Base-by-base conservation (phyloP, 2,888 invertebrate genomes). In the Pantelozetes paolii region DNA sequence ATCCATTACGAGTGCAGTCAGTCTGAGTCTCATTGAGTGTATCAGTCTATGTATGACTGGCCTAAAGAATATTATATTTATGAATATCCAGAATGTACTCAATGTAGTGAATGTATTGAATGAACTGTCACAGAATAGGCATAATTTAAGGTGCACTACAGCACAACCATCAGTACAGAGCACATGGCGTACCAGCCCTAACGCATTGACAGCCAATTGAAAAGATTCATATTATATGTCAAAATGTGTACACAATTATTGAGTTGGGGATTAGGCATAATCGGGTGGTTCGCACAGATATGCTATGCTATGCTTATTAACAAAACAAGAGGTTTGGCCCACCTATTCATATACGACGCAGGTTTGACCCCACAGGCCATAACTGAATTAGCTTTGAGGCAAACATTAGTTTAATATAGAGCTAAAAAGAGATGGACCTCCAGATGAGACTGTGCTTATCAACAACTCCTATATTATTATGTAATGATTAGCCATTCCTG, bases 141-240 rank as follows among this genome's bases (percentile, higher is more conserved):
- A 62, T 62, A 62, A 62, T 30, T 62, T 62, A 62, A 62, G 32
- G 62, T 57, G 15, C 2, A 57, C 57, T 57, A 23, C 23, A 28
- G 18, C 15, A 3, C 9, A 45, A 18, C 18, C 2, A 6, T 15
- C 45, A 45, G 2, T 23, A 54, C 54, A 54, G 54, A 2, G 26
- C 90, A 79, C 89, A 90, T 1, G 87, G 88, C n/a, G 86, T 92
- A 74, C 83, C 91, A 59, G 88, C 90, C 78, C 86, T 92, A 62
- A 62, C 18, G 32, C 62, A 62, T 62, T 62, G 62, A 62, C 62
- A 62, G 62, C 62, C 62, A 62, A 62, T 62, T 62, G 62, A 62
- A 62, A 62, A 62, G 62, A 30, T 30, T 62, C 62, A 32, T 62
- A 62, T 62, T 62, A 62, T 62, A 62, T 62, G 62, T 62, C 30